Evolutionary conservation across 2,797 vertebrate genomes (phyloP).

Genomic region (Poliocrania exsul): DNA sequence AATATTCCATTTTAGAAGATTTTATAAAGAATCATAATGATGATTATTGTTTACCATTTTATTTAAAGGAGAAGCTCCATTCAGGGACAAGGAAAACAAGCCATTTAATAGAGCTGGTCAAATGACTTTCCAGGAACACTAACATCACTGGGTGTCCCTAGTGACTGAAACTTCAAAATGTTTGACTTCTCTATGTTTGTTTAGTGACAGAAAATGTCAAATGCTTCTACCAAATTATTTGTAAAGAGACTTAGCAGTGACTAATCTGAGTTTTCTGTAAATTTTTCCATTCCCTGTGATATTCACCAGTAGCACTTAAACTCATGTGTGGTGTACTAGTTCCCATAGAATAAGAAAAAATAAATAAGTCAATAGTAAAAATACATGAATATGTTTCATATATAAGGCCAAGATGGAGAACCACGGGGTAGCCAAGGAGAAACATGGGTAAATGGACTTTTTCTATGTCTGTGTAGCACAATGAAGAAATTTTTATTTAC

Average conservation of each 20-base stretch:
- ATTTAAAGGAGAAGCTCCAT: background rate
- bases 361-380: background rate
- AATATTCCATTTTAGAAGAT: background rate
- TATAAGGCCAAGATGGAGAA: background rate
- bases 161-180: background rate
- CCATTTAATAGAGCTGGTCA: background rate
- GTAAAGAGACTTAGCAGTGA: background rate
- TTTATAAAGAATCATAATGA: background rate
- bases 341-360: background rate
- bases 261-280: background rate
- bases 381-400: background rate
- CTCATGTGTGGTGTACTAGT: background rate
- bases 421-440: background rate
- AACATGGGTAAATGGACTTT: background rate
- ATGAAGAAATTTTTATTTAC: background rate
- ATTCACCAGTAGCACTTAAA: background rate
- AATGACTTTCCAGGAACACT: constrained; percentile 1
- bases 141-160: background rate
- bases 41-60: background rate
- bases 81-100: background rate
- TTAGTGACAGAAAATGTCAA: background rate
- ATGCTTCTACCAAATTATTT: background rate
- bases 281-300: background rate
- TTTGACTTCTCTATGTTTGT: background rate
- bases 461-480: background rate